Base-by-base conservation (phyloP, 1,140 invertebrate species). In the Brachionus rubens region DNA sequence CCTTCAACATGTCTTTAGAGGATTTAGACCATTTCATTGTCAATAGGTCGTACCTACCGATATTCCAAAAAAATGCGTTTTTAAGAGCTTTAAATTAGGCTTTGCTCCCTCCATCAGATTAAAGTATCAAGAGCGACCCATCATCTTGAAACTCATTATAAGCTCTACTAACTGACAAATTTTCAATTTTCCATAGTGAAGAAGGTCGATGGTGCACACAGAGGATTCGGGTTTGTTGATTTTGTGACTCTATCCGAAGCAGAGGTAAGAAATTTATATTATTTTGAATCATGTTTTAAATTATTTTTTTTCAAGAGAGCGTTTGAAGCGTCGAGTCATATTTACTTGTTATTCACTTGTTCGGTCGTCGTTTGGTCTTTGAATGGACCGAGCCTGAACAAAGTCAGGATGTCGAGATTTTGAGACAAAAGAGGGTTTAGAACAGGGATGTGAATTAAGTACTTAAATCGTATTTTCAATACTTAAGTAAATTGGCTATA, bases 141-240 rank as follows among this genome's bases (percentile, higher is more conserved):
- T 99, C n/a, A n/a, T n/a, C n/a, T 99, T 88, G 92, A 98, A 87
- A 95, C 96, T 1, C n/a, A n/a, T n/a, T n/a, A n/a, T 93, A 91
- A 56, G 82, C 85, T 9, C 89, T 90, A 78, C 96, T 99, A 90
- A 86, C 99, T 40, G 86, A 88, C 50, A 91, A 97, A 82, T 87
- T 99, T 76, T 99, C 78, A 81, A 94, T 92, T 80, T 90, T 91
- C 14, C 99, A 97, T 88, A 96, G 96, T 6, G 91, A 96, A 91
- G 81, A 99, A 98, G 86, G 84, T 94, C 79, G 79, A 80, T 21
- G 84, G 82, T 4, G 84, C 87, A 14, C 96, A 99, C 85, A 87
- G 95, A 81, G 97, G 96, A 75, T 99, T 99, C 85, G 93, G 89
- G 46, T 99, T 99, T 84, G 90, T 98, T 12, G 96, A 99, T 81